Evolutionary conservation across 2,888 invertebrate species (phyloP), one percentile per base, ranked within the genome.

Genomic region (Anodontia alba): DNA sequence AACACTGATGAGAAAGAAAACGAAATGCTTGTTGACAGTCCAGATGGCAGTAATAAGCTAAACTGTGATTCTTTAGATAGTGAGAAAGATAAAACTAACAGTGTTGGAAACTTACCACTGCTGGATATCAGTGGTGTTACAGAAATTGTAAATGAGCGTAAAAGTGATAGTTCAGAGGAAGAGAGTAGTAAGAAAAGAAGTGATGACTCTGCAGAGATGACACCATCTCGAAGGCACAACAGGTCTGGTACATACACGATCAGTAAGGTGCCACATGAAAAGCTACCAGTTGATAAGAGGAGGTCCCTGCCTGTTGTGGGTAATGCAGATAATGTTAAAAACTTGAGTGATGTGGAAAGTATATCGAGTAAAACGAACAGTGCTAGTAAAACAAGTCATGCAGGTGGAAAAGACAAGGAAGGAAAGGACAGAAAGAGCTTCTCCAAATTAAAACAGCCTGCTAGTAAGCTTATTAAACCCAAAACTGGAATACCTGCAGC

Each of bases 161-260:
- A 62, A 20, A 62, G 62, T 62, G 57, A 23, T n/a, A 57, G 68
- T 57, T 57, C 57, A 29, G 20, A 20, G 43, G 31, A 51, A 20
- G 54, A 72, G 54, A 54, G 23, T 0, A 20, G n/a, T 7, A 62
- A 62, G 23, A 17, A 3, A 17, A 33, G 17, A 17, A 62, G 17
- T 62, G 33, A 62, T 20, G 62, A 62, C 17, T 62, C 33, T 31
- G 62, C 15, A 46, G 69, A 42, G 31, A 20, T 33, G 62, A 74
- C 87, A 26, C 76, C 86, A 23, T 73, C 77, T 12, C 75, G 74
- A 36, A 71, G 76, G n/a, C 88, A 86, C 66, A 69, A 62, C 38
- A 68, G 89, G 10, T 83, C 81, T 15, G 78, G 78, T 12, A 89
- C 88, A 8, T 89, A 83, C 69, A 87, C 85, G 0, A 70, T 86